Evolutionary conservation across 2,888 invertebrate genomes (phyloP).

Genomic region (Brachyptera putata): DNA sequence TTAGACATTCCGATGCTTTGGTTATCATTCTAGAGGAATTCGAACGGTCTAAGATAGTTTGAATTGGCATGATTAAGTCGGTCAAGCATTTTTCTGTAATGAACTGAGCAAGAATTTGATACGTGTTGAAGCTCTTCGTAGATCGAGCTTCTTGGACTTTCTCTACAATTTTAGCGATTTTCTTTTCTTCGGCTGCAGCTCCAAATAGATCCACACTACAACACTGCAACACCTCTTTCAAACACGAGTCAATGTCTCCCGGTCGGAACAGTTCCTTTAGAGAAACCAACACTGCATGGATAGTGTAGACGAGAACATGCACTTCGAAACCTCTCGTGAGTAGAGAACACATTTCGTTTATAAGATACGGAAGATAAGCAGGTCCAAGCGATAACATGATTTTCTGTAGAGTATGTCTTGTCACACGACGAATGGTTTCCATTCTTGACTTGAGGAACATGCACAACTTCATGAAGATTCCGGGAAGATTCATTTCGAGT

Average conservation of each 20-base stretch:
- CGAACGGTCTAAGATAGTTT: conserved; percentile 69
- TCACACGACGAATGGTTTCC: conserved; percentile 77
- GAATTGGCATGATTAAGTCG: conserved; percentile 75
- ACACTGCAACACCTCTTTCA: conserved; percentile 72
- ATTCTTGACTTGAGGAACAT: conserved; percentile 85
- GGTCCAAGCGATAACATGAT: conserved; percentile 84
- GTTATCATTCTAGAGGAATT: conserved; percentile 74
- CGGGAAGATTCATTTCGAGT: conserved; percentile 71
- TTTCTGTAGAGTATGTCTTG: conserved; percentile 88
- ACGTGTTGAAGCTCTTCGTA: conserved; percentile 81
- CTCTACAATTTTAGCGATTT: conserved; percentile 74
- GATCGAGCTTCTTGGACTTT: conserved; percentile 80
- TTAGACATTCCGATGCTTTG: conserved; percentile 76
- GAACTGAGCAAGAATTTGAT: conserved; percentile 73
- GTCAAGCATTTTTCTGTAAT: conserved; percentile 72
- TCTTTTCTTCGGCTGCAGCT: conserved; percentile 83
- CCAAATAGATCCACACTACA: conserved; percentile 89
- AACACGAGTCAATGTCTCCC: conserved; percentile 73
- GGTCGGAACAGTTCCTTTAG: conserved; percentile 66
- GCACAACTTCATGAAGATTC: conserved; percentile 83
- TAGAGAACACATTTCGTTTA: conserved; percentile 75
- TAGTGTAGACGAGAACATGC: conserved; percentile 86
- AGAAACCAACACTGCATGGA: conserved; percentile 75
- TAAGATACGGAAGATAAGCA: conserved; percentile 67
- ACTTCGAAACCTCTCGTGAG: conserved; percentile 83